Evolutionary conservation across 2,888 invertebrate genomes (phyloP).

Genomic region (Mechanitis mazaeus): DNA sequence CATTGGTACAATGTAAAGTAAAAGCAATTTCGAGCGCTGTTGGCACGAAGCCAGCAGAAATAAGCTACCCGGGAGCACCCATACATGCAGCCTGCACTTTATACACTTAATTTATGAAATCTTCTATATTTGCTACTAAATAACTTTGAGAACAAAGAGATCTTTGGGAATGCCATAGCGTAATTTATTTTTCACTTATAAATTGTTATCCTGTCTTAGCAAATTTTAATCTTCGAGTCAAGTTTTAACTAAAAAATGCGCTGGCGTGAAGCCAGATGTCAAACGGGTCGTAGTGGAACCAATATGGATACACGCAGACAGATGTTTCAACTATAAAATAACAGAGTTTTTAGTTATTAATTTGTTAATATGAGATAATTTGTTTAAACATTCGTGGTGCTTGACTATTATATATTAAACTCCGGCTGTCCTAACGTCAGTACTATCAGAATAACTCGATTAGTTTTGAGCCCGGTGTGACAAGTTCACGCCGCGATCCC

Average conservation of each 20-base stretch:
- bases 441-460: too few species aligned
- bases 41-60: constrained; percentile 70
- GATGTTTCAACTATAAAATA: constrained; percentile 50
- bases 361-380: constrained; percentile 2
- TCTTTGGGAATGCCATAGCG: constrained; percentile 7
- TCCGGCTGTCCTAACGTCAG: too few species aligned
- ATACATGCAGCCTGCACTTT: constrained; percentile 55
- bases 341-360: constrained; percentile 32
- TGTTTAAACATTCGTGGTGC: too few species aligned
- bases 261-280: constrained; percentile 61
- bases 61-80: constrained; percentile 63
- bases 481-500: too few species aligned
- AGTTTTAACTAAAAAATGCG: constrained; percentile 61
- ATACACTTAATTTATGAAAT: constrained; percentile 46
- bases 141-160: constrained; percentile 12
- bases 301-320: constrained; percentile 54
- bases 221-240: constrained; percentile 34
- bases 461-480: too few species aligned
- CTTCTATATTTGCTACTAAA: constrained; percentile 27
- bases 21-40: constrained; percentile 67
- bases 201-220: constrained; percentile 26
- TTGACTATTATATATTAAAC: too few species aligned
- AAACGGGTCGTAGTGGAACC: constrained; percentile 49
- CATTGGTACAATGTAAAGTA: constrained; percentile 62
- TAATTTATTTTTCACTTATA: constrained; percentile 21